Evolutionary conservation across 1,140 invertebrate species (phyloP).

Genomic region (Danaus melanippus): DNA sequence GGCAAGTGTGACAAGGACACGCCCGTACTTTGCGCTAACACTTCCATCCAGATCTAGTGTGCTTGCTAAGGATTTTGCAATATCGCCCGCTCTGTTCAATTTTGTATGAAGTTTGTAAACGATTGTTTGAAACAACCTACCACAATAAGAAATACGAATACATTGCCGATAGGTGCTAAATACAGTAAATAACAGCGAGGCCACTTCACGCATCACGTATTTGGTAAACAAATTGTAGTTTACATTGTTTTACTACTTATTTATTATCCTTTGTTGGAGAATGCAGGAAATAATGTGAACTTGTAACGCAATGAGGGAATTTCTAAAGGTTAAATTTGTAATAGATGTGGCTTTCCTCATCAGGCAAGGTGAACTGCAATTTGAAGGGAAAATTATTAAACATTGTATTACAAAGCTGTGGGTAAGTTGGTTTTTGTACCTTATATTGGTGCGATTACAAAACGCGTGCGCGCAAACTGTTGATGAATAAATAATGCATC

Average conservation of each 20-base stretch:
- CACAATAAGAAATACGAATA: conserved; percentile 29
- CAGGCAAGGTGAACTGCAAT: conserved; percentile 51
- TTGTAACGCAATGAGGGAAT: conserved; percentile 28
- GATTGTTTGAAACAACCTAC: conserved; percentile 49
- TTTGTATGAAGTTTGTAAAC: conserved; percentile 46
- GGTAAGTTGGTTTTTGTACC: not conserved
- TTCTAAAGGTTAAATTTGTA: conserved; percentile 39
- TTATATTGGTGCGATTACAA: not conserved
- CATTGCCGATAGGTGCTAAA: conserved; percentile 26
- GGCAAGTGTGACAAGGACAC: conserved; percentile 71
- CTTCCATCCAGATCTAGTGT: conserved; percentile 69
- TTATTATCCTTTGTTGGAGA: conserved; percentile 1
- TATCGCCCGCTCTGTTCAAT: conserved; percentile 45
- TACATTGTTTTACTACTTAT: conserved; percentile 14
- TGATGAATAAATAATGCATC: no score
- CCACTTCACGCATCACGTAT: conserved; percentile 14
- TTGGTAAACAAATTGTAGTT: conserved; percentile 8
- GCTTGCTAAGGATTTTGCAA: conserved; percentile 63
- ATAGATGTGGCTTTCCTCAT: conserved; percentile 58
- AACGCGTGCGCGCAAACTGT: no score
- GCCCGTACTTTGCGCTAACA: conserved; percentile 66
- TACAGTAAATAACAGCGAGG: conserved; percentile 13
- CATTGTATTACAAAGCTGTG: conserved; percentile 15
- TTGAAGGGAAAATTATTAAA: conserved; percentile 14
- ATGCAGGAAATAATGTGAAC: conserved; percentile 14